Percentiles rank a stretch among this genome's conserved stretches.
These are phyloP conservation scores for Alviniconcha strummeri DNA, from an alignment of 2,888 invertebrate genomes.

Conservation along the genomic window DNA sequence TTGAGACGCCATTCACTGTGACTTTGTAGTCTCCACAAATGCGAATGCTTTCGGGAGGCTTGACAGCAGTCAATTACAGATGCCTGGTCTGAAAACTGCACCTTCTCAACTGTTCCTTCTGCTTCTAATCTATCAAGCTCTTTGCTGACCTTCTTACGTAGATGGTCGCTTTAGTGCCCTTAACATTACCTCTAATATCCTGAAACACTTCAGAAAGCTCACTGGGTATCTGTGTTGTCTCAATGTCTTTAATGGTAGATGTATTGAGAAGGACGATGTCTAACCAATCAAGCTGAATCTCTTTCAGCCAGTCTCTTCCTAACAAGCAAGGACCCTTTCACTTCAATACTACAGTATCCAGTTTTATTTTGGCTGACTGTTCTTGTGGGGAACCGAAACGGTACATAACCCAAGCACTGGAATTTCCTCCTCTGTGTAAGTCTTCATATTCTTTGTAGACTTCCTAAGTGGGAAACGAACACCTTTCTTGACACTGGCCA, in stretches of 20 bases:
- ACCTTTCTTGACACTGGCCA: neutral
- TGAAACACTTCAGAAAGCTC: constrained; percentile 34
- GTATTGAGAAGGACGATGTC: constrained; percentile 18
- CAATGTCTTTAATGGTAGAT: neutral
- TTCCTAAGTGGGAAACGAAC: constrained; percentile 4
- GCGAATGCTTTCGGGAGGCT: constrained; percentile 30
- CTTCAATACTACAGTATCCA: constrained; percentile 27
- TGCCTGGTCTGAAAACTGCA: constrained; percentile 44
- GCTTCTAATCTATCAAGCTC: constrained; percentile 35
- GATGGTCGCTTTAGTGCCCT: constrained; percentile 27
- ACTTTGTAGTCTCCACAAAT: constrained; percentile 34
- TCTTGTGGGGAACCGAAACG: constrained; percentile 27
- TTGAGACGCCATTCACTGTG: constrained; percentile 12
- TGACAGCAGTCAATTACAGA: constrained; percentile 42
- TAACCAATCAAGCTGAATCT: constrained; percentile 30
- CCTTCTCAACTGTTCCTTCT: constrained; percentile 39
- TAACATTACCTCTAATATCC: constrained; percentile 26
- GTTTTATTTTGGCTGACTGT: neutral
- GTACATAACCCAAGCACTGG: neutral
- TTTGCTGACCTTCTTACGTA: constrained; percentile 30
- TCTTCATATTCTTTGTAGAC: constrained; percentile 20
- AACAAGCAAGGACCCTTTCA: constrained; percentile 31
- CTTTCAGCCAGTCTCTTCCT: constrained; percentile 33
- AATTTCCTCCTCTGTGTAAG: constrained; percentile 30
- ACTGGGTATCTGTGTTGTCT: neutral